Evolutionary conservation across 2,797 vertebrate species (phyloP), one percentile per base, ranked within the genome.

Genomic region (Scleropages formosus): DNA sequence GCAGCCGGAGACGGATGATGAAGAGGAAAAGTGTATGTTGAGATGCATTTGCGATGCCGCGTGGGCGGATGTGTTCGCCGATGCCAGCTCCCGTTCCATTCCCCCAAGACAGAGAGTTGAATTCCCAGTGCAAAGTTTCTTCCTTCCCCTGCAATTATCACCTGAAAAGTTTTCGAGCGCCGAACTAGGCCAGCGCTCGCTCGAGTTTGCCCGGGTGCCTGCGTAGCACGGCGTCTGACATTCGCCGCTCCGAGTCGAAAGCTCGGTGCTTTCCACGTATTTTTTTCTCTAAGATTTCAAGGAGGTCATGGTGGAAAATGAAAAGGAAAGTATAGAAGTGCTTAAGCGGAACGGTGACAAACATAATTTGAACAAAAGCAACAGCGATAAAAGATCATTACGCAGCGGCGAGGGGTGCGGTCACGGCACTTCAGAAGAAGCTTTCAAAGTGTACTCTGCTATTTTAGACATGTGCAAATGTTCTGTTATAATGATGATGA

Each of bases 71-170:
- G 79, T 82, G 76, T 73, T 78, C 74, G 75, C 75, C 74, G 76
- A 78, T 82, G 78, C 84, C 81, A 85, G 80, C 81, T 79, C 76
- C 77, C 76, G n/a, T 78, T 75, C 78, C 80, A 81, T 78, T 82
- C 78, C 78, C 82, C 70, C 81, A 81, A 81, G 78, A 79, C 81
- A 75, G 74, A 79, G 67, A 77, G 80, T 76, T 78, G 81, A 77
- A 81, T 82, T 85, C 72, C 79, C 81, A 84, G 78, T 79, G 83
- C 46, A 68, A 62, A 75, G 64, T 76, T 76, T 69, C 59, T 63
- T 27, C 64, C 26, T 77, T 59, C 76, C 80, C 69, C 69, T 83
- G 71, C 73, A 80, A 83, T 87, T 80, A 85, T 80, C 56, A 79
- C 78, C 78, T 77, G 75, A 83, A 66, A 84, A 70, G 71, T 75